phyloP scores from a whole-genome alignment of 64 coral and sea anemone species.

The Actinia equina region DNA sequence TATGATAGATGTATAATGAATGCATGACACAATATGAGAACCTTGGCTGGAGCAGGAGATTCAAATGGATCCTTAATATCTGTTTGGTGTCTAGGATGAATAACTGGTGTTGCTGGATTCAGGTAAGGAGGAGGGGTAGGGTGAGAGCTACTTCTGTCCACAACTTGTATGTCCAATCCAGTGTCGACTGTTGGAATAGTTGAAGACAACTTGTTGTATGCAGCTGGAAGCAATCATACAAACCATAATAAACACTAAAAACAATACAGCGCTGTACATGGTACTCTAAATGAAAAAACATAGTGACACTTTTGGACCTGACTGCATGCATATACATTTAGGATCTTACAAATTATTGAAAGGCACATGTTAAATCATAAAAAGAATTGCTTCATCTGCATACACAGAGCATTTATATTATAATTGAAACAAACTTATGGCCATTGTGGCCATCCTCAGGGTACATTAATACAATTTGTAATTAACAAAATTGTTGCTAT shows the following conservation, averaged over 20 bases:
- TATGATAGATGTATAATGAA: too few species aligned
- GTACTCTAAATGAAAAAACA: not conserved
- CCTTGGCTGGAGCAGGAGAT: conserved; percentile 62
- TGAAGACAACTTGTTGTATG: conserved; percentile 75
- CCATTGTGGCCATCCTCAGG: too few species aligned
- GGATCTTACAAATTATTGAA: too few species aligned
- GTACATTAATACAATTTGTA: too few species aligned
- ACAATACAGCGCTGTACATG: not conserved
- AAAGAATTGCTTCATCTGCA: too few species aligned
- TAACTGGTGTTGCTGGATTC: conserved; percentile 49
- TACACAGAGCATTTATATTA: too few species aligned
- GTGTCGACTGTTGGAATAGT: conserved; percentile 73
- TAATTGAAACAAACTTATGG: too few species aligned
- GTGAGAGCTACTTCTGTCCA: conserved; percentile 26
- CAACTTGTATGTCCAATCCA: conserved; percentile 44
- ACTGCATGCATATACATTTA: too few species aligned
- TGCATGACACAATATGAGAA: not conserved
- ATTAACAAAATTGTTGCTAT: too few species aligned
- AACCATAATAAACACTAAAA: not conserved
- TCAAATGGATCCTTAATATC: conserved; percentile 46
- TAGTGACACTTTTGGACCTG: too few species aligned
- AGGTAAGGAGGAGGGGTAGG: conserved; percentile 38
- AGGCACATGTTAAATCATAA: too few species aligned
- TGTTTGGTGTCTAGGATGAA: conserved; percentile 41
- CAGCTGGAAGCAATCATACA: conserved; percentile 46